A percentile compares a stretch with the other conserved stretches of the same genome.
Evolutionary conservation across 2,113 vertebrate species (phyloP).

Genomic region (Scomber colias): DNA sequence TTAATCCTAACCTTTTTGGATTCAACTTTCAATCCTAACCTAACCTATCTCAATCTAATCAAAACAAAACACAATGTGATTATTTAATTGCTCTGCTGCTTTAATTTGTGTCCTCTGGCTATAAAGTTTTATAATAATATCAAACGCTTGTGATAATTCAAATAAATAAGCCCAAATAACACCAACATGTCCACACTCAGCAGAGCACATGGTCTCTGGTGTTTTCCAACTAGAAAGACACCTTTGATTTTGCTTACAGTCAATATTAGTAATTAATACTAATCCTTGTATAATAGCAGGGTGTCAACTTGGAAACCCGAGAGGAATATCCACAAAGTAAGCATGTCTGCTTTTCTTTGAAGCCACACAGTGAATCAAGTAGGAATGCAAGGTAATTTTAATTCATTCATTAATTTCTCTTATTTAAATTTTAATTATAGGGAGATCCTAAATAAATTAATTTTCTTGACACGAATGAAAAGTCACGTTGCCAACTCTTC

Average conservation of each 20-base stretch:
- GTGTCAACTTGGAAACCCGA: not conserved
- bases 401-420: constrained; percentile 11
- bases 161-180: not conserved
- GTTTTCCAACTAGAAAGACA: not conserved
- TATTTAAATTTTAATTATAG: constrained; percentile 6
- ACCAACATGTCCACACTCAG: not conserved
- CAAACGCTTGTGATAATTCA: constrained; percentile 30
- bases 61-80: not conserved
- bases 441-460: constrained; percentile 11
- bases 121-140: constrained; percentile 27
- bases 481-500: not conserved
- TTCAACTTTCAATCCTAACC: no score
- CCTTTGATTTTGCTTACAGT: constrained; percentile 1
- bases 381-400: not conserved
- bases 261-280: constrained; percentile 17
- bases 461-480: constrained; percentile 6
- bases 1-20: no score
- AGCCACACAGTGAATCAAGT: not conserved
- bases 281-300: not conserved
- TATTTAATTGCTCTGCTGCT: constrained; percentile 12
- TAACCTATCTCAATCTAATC: no score
- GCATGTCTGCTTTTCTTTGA: not conserved
- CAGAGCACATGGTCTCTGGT: not conserved
- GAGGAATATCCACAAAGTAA: not conserved
- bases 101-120: constrained; percentile 5